phyloP scores from a whole-genome alignment of 2,113 vertebrate species.

The Xiphias gladius region DNA sequence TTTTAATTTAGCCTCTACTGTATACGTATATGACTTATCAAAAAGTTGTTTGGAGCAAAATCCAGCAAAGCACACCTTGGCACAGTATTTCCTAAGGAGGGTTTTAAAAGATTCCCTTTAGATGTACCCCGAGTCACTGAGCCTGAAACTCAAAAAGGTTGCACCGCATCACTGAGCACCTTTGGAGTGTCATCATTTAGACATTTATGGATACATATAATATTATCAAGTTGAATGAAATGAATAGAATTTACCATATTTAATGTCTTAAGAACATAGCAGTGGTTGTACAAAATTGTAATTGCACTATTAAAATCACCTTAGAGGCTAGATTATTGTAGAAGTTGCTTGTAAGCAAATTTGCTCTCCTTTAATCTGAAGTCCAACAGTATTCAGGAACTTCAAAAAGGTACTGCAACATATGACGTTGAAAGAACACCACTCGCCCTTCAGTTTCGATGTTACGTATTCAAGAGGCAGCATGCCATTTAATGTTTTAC shows the following conservation, averaged over 20 bases:
- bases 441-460: neutral
- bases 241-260: neutral
- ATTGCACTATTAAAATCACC: neutral
- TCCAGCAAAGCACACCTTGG: neutral
- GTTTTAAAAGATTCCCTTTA: neutral
- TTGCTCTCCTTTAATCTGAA: neutral
- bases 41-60: neutral
- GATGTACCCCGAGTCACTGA: neutral
- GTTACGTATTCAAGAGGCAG: slow-evolving; percentile 19
- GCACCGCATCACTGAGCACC: too few species aligned
- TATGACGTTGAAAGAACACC: neutral
- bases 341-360: neutral
- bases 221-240: neutral
- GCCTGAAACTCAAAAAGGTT: too few species aligned
- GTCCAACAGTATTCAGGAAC: neutral
- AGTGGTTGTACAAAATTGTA: neutral
- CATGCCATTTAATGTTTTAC: neutral
- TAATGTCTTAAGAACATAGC: neutral
- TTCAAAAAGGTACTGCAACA: neutral
- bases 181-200: neutral
- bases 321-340: too few species aligned
- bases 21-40: neutral
- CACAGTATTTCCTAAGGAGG: neutral
- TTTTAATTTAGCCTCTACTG: neutral
- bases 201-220: neutral